A percentile compares a stretch with the other conserved stretches of the same genome.
Conservation (phyloP, 2,797 vertebrate genomes). For the Cyclura pinguis region DNA sequence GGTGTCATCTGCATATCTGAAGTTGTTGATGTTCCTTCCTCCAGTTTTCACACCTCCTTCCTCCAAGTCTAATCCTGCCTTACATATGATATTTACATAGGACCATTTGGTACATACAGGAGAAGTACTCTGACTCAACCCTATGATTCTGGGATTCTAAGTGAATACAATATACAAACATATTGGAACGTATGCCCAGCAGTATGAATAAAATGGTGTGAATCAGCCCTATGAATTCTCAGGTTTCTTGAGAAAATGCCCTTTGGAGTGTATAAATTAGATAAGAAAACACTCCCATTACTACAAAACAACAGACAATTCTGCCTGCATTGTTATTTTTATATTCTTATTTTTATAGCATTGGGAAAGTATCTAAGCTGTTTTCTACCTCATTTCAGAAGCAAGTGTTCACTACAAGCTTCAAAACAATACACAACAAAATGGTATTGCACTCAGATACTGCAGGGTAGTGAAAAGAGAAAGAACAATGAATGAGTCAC, state of each 20-base stretch:
- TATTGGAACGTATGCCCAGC: background rate
- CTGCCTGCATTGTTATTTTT: background rate
- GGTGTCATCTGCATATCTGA: too few relatives aligned
- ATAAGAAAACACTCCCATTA: background rate
- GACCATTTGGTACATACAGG: background rate
- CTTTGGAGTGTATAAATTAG: background rate
- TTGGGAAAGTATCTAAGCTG: background rate
- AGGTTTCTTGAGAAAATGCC: background rate
- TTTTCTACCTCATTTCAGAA: background rate
- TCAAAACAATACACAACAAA: background rate
- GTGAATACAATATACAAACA: background rate
- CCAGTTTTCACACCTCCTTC: too few relatives aligned
- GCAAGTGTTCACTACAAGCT: background rate
- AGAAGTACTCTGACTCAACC: background rate
- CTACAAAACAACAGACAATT: background rate
- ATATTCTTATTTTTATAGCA: conserved; percentile 29
- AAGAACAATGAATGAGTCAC: background rate
- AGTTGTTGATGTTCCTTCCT: too few relatives aligned
- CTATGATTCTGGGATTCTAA: too few relatives aligned
- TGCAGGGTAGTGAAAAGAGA: background rate
- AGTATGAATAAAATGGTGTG: background rate
- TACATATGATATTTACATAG: too few relatives aligned
- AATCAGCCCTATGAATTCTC: background rate
- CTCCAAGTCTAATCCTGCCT: too few relatives aligned
- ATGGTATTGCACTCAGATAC: background rate